These are phyloP conservation scores for Botrylloides violaceus DNA, from an alignment of 23 tunicate species.

Conservation along the genomic window DNA sequence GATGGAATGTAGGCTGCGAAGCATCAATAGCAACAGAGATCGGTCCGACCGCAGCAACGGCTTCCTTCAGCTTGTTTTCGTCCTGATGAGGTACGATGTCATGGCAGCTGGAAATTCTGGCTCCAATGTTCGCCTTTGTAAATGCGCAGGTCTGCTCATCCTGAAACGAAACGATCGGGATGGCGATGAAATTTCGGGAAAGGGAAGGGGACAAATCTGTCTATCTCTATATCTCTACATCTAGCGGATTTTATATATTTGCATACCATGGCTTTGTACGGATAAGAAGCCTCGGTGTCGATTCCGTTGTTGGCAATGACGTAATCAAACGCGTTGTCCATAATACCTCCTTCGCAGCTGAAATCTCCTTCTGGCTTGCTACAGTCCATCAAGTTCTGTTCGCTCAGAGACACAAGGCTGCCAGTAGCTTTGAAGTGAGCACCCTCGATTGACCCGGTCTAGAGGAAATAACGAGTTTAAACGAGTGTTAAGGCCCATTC, in stretches of 20 bases:
- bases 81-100: constrained; percentile 61
- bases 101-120: constrained; percentile 37
- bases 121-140: constrained; percentile 29
- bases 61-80: constrained; percentile 69
- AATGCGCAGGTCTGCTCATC: not conserved
- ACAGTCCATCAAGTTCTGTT: constrained; percentile 96
- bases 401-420: constrained; percentile 83
- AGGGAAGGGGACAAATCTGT: too few species aligned
- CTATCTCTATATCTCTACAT: too few species aligned
- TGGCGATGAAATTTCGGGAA: too few species aligned
- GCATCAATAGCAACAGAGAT: constrained; percentile 98
- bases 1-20: constrained; percentile 78
- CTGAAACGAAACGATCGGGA: not conserved
- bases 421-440: constrained; percentile 90
- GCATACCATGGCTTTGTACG: constrained; percentile 29
- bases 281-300: constrained; percentile 88
- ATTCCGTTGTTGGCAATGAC: constrained; percentile 71
- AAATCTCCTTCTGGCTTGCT: constrained; percentile 70
- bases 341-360: constrained; percentile 93
- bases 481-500: too few species aligned
- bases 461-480: too few species aligned
- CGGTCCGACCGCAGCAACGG: constrained; percentile 83
- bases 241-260: too few species aligned
- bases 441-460: constrained; percentile 96
- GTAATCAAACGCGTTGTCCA: constrained; percentile 92